Evolutionary conservation across 2,113 vertebrate genomes (phyloP), one percentile per base, ranked within the genome.

Genomic region (Indicator indicator): DNA sequence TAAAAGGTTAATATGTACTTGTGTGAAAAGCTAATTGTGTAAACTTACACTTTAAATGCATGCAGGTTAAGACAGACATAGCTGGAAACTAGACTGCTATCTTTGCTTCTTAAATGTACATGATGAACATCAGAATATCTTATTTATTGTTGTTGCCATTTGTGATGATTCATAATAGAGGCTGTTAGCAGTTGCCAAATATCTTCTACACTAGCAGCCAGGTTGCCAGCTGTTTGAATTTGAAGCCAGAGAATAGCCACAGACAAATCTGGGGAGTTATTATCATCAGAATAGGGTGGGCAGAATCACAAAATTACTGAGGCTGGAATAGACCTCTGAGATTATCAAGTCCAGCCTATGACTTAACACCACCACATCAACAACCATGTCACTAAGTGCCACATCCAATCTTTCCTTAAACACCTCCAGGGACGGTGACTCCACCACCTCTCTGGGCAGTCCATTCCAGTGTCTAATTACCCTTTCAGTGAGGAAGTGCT

Each of bases 181-280:
- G 20, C 42, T 69, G 8, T n/a, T 60, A 78, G 11, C 2, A 52
- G 16, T 33, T 83, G 9, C 12, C 4, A 1, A 33, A 52, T 42
- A 4, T 30, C 38, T 67, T 21, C 30, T 56, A 18, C 8, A 21
- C 24, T 20, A 58, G 20, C 7, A 82, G 11, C 18, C 21, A 85
- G 10, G 6, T 17, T 85, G n/a, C 8, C 5, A 0, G 0, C 13
- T 58, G 78, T 32, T 32, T 19, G 56, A 71, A 38, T 62, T 42
- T 71, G 44, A 86, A 80, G 40, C 17, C 13, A 21, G 26, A 19
- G 17, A 63, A 60, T 5, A 64, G 9, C 8, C 7, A 23, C 27
- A 52, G 28, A 46, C 5, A 40, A 23, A n/a, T 48, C 55, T 26
- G 6, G 12, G 6, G 16, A 40, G 7, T 8, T 50, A 7, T 50